These are phyloP conservation scores for Mellilla xanthometata DNA, from an alignment of 2,888 invertebrate species.

Conservation along the genomic window DNA sequence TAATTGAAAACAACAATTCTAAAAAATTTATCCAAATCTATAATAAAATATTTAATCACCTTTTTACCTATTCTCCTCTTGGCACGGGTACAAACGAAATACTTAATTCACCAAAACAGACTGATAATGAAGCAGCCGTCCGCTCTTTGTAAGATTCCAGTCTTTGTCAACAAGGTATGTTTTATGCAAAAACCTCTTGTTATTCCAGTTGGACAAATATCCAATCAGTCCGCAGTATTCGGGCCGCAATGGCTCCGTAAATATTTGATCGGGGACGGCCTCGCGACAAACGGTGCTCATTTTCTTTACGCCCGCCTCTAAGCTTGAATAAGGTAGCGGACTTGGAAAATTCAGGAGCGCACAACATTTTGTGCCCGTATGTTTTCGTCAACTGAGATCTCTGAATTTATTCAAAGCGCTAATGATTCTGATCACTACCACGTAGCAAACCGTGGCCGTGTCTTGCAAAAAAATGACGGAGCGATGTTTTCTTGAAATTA, in stretches of 20 bases:
- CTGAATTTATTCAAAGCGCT: too few relatives aligned
- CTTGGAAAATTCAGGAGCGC: too few relatives aligned
- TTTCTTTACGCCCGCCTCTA: slow-evolving; percentile 21
- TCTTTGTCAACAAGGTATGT: slow-evolving; percentile 20
- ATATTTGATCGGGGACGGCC: slow-evolving; percentile 43
- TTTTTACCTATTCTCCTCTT: background rate
- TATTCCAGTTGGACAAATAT: slow-evolving; percentile 39
- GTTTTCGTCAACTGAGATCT: too few relatives aligned
- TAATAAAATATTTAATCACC: background rate
- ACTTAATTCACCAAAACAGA: slow-evolving; percentile 9
- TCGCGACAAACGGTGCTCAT: slow-evolving; percentile 26
- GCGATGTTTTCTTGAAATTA: too few relatives aligned
- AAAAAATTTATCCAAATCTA: too few relatives aligned
- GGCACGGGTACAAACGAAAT: slow-evolving; percentile 7
- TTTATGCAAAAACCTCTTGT: slow-evolving; percentile 32
- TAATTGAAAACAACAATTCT: too few relatives aligned
- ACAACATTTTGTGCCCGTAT: too few relatives aligned
- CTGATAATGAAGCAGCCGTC: slow-evolving; percentile 9
- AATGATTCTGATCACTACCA: too few relatives aligned
- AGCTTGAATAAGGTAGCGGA: slow-evolving; percentile 11
- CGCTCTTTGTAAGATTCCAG: slow-evolving; percentile 9
- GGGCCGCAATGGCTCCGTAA: slow-evolving; percentile 38
- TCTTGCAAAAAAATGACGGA: too few relatives aligned
- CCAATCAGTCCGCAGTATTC: slow-evolving; percentile 42
- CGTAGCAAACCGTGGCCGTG: too few relatives aligned